These are phyloP conservation scores for Semaprochilodus insignis DNA, from an alignment of 2,797 vertebrate genomes.

Conservation along the genomic window DNA sequence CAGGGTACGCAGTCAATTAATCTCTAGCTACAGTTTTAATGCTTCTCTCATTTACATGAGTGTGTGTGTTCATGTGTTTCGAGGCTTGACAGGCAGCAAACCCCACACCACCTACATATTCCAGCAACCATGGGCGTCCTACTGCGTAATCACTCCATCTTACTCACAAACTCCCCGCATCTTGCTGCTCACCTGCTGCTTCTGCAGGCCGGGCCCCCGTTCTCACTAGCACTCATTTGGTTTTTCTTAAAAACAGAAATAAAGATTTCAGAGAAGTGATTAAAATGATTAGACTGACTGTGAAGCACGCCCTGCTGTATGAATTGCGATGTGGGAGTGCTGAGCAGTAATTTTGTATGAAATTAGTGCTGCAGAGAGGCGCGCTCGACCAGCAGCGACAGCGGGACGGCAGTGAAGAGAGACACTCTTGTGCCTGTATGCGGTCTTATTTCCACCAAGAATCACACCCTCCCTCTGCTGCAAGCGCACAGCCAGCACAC, in stretches of 20 bases:
- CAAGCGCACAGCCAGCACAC: conserved; percentile 24
- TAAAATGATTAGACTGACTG: conserved; percentile 46
- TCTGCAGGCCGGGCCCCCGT: conserved; percentile 14
- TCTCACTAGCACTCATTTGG: conserved; percentile 29
- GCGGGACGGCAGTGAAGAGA: conserved; percentile 13
- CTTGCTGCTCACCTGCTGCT: conserved; percentile 40
- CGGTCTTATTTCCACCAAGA: conserved; percentile 29
- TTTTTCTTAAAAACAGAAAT: conserved; percentile 51
- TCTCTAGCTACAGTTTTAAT: background rate
- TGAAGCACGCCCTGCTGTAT: conserved; percentile 35
- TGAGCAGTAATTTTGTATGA: conserved; percentile 37
- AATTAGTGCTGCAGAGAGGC: conserved; percentile 39
- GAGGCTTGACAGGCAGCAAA: conserved; percentile 19
- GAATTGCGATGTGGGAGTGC: conserved; percentile 27
- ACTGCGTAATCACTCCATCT: conserved; percentile 39
- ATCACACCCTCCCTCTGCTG: conserved; percentile 18
- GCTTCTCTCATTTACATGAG: conserved; percentile 33
- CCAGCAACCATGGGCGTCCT: conserved; percentile 41
- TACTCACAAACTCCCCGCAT: conserved; percentile 15
- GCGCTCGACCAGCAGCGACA: conserved; percentile 23
- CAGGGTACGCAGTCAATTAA: no score
- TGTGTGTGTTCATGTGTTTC: background rate
- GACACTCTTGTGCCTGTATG: conserved; percentile 3
- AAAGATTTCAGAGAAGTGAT: conserved; percentile 49
- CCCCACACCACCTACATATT: conserved; percentile 29